phyloP scores from a whole-genome alignment of 2,888 invertebrate genomes.

The Liopterus haemorrhoidalis region DNA sequence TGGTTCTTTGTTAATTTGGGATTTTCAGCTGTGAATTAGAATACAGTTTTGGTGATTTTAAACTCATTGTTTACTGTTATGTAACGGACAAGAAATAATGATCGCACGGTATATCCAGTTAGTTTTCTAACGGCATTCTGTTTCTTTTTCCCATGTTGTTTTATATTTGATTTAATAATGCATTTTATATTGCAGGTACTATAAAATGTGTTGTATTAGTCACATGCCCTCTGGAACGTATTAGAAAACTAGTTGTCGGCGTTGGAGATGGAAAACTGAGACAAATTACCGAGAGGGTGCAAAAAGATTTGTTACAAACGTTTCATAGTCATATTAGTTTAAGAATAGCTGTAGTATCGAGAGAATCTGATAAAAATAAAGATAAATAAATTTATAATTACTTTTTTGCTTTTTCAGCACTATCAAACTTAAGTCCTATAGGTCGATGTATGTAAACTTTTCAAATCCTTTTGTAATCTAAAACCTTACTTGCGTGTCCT shows the following conservation, averaged over 20 bases:
- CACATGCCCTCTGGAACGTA: conserved; percentile 56
- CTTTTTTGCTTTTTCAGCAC: no score
- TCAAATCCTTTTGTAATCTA: no score
- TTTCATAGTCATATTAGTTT: conserved; percentile 41
- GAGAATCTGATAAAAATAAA: conserved; percentile 21
- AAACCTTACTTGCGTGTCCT: no score
- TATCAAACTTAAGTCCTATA: no score
- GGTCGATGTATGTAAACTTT: no score
- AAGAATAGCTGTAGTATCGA: conserved; percentile 36
- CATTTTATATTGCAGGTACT: conserved; percentile 44
- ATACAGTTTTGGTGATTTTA: no score
- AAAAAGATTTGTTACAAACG: conserved; percentile 41
- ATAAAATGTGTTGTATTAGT: conserved; percentile 56
- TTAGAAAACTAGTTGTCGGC: conserved; percentile 63
- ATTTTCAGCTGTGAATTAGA: no score
- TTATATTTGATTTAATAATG: neutral
- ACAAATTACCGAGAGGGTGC: conserved; percentile 55
- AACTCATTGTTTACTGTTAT: no score
- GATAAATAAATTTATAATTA: no score
- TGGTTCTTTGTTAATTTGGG: no score
- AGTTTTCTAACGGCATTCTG: neutral
- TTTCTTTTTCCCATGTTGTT: neutral
- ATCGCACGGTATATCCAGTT: no score
- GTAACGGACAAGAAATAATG: no score
- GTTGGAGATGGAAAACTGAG: conserved; percentile 62